These are phyloP conservation scores for Acestrorhynchus altus DNA, from an alignment of 2,797 vertebrate genomes.

Conservation along the genomic window DNA sequence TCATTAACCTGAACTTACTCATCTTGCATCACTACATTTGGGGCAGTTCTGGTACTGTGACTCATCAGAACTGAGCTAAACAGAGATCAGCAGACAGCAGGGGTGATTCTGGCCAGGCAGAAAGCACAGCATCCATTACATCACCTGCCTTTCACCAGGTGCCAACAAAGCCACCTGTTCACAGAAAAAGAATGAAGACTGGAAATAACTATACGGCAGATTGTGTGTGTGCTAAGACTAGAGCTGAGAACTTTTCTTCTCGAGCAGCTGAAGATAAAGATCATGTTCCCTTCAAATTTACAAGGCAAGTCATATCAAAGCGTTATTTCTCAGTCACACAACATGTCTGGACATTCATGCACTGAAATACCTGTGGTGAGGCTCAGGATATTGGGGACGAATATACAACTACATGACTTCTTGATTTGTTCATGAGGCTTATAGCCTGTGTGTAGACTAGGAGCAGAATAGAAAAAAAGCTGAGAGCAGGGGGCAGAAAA, in stretches of 20 bases:
- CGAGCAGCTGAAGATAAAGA: neutral
- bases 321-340: too few relatives aligned
- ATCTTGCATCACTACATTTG: conserved; percentile 4
- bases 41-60: neutral
- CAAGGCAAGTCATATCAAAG: too few relatives aligned
- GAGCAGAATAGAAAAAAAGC: too few relatives aligned
- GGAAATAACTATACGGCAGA: neutral
- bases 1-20: neutral
- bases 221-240: neutral
- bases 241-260: neutral
- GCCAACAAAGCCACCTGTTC: conserved; percentile 28
- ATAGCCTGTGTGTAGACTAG: too few relatives aligned
- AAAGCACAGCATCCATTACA: conserved; percentile 27
- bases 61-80: neutral
- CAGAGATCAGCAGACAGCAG: neutral
- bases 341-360: too few relatives aligned
- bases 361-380: too few relatives aligned
- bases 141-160: conserved; percentile 33
- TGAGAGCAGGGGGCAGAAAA: too few relatives aligned
- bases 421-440: too few relatives aligned
- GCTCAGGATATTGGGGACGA: too few relatives aligned
- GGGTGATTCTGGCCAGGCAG: neutral
- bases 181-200: neutral
- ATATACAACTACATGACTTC: too few relatives aligned
- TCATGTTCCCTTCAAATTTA: too few relatives aligned